Base-by-base conservation (phyloP, 2,797 vertebrate species). In the Orientallactaga sibirica region DNA sequence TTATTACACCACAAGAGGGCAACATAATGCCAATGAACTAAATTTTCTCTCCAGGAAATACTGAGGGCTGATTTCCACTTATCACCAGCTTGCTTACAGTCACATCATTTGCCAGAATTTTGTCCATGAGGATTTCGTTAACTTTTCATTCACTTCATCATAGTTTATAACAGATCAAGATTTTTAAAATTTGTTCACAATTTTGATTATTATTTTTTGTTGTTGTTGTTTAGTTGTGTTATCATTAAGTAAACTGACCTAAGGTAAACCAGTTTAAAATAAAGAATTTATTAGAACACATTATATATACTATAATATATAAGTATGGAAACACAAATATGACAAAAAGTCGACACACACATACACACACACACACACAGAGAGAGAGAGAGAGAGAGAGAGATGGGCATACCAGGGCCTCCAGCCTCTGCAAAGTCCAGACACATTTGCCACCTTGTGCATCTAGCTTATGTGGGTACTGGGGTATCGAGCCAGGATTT, bases 1-100 rank as follows among this genome's bases (percentile, higher is more conserved):
- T 29, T 16, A 20, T 37, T 24, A 7, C 12, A 85, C 70, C 94
- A 90, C 91, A 76, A 20, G 95, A 79, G 86, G 93, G 94, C 70
- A 8, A 70, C 61, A 70, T 90, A 94, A 74, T 9, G 33, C 64
- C 55, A 41, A 6, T 18, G 77, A 15, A 48, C 20, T 86, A 4
- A 43, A 5, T 74, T 11, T 12, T 12, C n/a, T 16, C 61, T 37
- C 8, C 3, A 1, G 8, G 1, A 74, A 18, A 55, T 33, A 22
- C 33, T 82, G 18, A 70, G 1, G 7, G 6, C 9, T 52, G 12
- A 66, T 84, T 85, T 71, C 29, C 4, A 74, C 48, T 68, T 37
- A 33, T 12, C 20, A 85, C 48, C 48, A 55, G 48, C 71, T 37
- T 37, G 18, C 25, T 48, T 24, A 43, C 7, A 41, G 25, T 64